A percentile compares a stretch with the other conserved stretches of the same genome.
These are phyloP conservation scores for Borostomias antarcticus DNA, from an alignment of 2,797 vertebrate species.

Conservation along the genomic window DNA sequence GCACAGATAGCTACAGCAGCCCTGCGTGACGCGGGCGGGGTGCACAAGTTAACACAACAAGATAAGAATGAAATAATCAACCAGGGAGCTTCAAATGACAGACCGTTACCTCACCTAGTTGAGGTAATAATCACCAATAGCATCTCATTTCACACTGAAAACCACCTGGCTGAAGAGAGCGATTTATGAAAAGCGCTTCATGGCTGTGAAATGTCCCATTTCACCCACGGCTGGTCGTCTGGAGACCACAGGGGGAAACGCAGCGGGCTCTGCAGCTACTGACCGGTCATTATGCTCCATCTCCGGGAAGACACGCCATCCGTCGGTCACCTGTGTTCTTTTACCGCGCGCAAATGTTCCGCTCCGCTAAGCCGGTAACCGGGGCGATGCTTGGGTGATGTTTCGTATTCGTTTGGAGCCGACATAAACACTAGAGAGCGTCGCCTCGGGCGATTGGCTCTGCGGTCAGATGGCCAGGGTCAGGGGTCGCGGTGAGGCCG, in stretches of 20 bases:
- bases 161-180: slow-evolving; percentile 37
- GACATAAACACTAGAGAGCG: neutral
- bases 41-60: slow-evolving; percentile 44
- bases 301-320: slow-evolving; percentile 38
- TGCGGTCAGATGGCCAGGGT: slow-evolving; percentile 18
- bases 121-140: no score
- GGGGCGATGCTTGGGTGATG: neutral
- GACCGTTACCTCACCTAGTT: slow-evolving; percentile 23
- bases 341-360: neutral
- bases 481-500: slow-evolving; percentile 23
- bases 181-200: slow-evolving; percentile 69
- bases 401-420: neutral
- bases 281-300: slow-evolving; percentile 66
- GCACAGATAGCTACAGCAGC: slow-evolving; percentile 44
- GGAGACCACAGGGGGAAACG: slow-evolving; percentile 55
- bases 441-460: neutral
- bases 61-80: slow-evolving; percentile 54
- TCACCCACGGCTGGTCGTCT: slow-evolving; percentile 68
- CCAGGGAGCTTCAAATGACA: slow-evolving; percentile 16
- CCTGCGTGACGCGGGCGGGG: slow-evolving; percentile 59
- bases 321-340: slow-evolving; percentile 25
- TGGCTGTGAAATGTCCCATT: slow-evolving; percentile 79
- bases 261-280: slow-evolving; percentile 58
- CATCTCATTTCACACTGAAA: no score
- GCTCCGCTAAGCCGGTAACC: neutral